Conservation (phyloP, 2,797 vertebrate species). For the Phyllotis vaccarum region DNA sequence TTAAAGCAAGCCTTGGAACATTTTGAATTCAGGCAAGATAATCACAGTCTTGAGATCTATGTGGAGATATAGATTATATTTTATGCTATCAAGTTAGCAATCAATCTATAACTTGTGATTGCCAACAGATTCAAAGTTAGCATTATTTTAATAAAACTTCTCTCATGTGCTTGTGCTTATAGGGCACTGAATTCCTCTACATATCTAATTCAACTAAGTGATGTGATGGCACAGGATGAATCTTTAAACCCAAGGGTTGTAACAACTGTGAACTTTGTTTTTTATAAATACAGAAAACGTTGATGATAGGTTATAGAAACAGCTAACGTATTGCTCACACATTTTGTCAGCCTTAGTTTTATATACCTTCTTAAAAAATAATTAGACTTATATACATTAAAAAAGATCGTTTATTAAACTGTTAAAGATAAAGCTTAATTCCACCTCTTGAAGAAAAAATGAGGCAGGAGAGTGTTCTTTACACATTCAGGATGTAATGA, state of each 20-base stretch:
- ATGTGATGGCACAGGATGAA: not conserved
- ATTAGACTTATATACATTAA: not conserved
- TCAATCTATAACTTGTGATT: not conserved
- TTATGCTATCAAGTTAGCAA: not conserved
- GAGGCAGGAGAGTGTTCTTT: not conserved
- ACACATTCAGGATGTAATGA: not conserved
- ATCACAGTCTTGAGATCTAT: not conserved
- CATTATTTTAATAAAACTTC: not conserved
- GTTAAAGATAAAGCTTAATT: not conserved
- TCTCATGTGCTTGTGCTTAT: not conserved
- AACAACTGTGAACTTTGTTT: not conserved
- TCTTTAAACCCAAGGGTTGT: not conserved
- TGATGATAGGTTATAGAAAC: not conserved
- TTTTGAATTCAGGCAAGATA: not conserved
- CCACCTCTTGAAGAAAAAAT: not conserved
- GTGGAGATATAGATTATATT: not conserved
- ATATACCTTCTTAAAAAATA: not conserved
- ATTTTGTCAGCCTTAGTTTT: not conserved
- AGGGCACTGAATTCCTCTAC: not conserved
- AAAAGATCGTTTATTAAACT: not conserved
- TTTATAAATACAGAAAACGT: not conserved
- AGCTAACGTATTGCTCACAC: not conserved
- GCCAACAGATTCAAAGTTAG: not conserved
- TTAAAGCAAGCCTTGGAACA: slow-evolving; percentile 3
- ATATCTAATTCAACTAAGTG: not conserved